A percentile compares a stretch with the other conserved stretches of the same genome.
These are phyloP conservation scores for Blastobasis lacticolella DNA, from an alignment of 2,888 invertebrate genomes.

Conservation along the genomic window DNA sequence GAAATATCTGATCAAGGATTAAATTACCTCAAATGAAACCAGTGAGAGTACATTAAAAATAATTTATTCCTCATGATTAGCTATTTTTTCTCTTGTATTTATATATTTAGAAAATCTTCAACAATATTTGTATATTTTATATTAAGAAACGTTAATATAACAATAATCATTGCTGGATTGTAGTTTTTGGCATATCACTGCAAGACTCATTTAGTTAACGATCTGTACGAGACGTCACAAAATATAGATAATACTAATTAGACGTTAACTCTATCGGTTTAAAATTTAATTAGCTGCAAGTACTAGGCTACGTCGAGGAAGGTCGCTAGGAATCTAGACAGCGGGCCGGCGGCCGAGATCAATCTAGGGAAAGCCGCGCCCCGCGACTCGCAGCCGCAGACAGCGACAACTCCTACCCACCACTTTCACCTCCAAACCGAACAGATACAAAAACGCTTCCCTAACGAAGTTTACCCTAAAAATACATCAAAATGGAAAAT, in stretches of 20 bases:
- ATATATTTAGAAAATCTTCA: constrained; percentile 72
- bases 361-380: constrained; percentile 3
- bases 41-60: constrained; percentile 61
- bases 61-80: constrained; percentile 70
- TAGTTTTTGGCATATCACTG: constrained; percentile 71
- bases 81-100: constrained; percentile 52
- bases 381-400: constrained; percentile 32
- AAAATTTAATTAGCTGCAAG: constrained; percentile 4
- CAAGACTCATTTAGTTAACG: constrained; percentile 46
- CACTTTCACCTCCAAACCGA: constrained; percentile 45
- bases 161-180: constrained; percentile 66
- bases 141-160: constrained; percentile 64
- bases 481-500: constrained; percentile 68
- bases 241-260: constrained; percentile 32
- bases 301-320: neutral
- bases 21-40: constrained; percentile 33
- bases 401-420: constrained; percentile 52
- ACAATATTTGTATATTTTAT: constrained; percentile 71
- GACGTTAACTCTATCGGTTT: neutral
- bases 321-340: neutral
- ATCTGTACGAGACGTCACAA: constrained; percentile 45
- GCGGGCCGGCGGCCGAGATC: constrained; percentile 9
- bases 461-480: constrained; percentile 58
- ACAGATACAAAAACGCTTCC: constrained; percentile 63
- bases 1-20: constrained; percentile 1